Percentiles rank a stretch among this genome's conserved stretches.
Conservation (phyloP, 2,888 invertebrate genomes). For the Apantesis nais region DNA sequence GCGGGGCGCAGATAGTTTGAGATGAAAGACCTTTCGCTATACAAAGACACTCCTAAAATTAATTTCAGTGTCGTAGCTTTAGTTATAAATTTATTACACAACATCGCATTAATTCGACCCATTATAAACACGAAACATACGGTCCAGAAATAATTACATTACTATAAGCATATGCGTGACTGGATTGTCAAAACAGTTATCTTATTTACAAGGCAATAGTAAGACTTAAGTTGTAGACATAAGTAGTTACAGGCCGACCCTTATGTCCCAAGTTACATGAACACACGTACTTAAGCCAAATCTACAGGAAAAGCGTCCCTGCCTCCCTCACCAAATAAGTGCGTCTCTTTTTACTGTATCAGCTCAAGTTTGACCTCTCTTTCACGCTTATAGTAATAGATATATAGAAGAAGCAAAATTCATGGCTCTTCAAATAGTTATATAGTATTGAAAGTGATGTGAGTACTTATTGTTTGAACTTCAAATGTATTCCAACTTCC, state of each 20-base stretch:
- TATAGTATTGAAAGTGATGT: slow-evolving; percentile 1
- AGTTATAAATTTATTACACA: too few relatives aligned
- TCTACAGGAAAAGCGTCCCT: slow-evolving; percentile 7
- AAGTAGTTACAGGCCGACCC: slow-evolving; percentile 34
- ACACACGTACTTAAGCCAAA: slow-evolving; percentile 1
- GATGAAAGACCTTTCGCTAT: too few relatives aligned
- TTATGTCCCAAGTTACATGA: slow-evolving; percentile 17
- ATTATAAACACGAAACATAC: not conserved
- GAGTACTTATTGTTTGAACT: slow-evolving; percentile 19
- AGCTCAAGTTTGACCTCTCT: slow-evolving; percentile 3
- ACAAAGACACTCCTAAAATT: too few relatives aligned
- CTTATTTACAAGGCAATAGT: slow-evolving; percentile 37
- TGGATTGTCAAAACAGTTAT: slow-evolving; percentile 32
- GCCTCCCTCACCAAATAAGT: not conserved
- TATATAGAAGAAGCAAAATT: slow-evolving; percentile 10
- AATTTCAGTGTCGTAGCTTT: not conserved
- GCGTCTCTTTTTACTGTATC: slow-evolving; percentile 4
- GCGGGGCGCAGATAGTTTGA: too few relatives aligned
- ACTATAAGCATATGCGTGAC: slow-evolving; percentile 34
- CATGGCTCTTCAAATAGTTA: slow-evolving; percentile 2
- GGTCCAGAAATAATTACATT: slow-evolving; percentile 28
- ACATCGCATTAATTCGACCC: not conserved
- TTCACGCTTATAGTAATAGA: not conserved
- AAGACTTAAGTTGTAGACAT: slow-evolving; percentile 34
- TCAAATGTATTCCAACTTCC: slow-evolving; percentile 31